Conservation (phyloP, 2,888 invertebrate species). For the Hoplodrina blanda region DNA sequence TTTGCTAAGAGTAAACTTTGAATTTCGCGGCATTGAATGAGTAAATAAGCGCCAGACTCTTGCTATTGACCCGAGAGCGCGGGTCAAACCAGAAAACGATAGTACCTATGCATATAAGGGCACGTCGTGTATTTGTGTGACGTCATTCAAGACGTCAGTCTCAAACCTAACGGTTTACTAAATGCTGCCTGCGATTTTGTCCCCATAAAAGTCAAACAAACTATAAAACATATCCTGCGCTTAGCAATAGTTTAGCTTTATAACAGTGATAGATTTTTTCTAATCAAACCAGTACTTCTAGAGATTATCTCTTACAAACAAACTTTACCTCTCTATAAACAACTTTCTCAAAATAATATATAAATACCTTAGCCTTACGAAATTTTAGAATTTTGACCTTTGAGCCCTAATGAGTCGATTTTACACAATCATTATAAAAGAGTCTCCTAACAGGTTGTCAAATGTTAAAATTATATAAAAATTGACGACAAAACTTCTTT, state of each 20-base stretch:
- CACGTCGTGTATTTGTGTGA: slow-evolving; percentile 11
- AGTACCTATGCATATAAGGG: slow-evolving; percentile 1
- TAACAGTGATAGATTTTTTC: too few relatives aligned
- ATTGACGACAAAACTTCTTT: background rate
- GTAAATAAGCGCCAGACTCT: slow-evolving; percentile 1
- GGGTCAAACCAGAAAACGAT: slow-evolving; percentile 4
- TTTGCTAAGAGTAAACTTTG: background rate
- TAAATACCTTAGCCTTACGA: background rate
- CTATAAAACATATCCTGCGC: too few relatives aligned
- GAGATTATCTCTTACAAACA: too few relatives aligned
- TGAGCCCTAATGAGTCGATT: background rate
- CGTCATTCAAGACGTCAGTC: slow-evolving; percentile 12
- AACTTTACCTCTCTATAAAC: background rate
- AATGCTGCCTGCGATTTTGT: too few relatives aligned
- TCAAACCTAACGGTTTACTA: background rate
- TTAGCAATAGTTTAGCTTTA: too few relatives aligned
- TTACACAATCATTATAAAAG: background rate
- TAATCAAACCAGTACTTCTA: too few relatives aligned
- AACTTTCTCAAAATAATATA: slow-evolving; percentile 10
- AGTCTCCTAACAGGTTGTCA: background rate
- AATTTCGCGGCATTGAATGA: background rate
- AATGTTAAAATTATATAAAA: too few relatives aligned
- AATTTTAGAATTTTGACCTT: background rate
- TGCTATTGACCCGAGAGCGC: slow-evolving; percentile 2
- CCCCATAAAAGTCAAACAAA: too few relatives aligned